phyloP scores from a whole-genome alignment of 1,140 invertebrate genomes.

The Eriocheir sinensis region DNA sequence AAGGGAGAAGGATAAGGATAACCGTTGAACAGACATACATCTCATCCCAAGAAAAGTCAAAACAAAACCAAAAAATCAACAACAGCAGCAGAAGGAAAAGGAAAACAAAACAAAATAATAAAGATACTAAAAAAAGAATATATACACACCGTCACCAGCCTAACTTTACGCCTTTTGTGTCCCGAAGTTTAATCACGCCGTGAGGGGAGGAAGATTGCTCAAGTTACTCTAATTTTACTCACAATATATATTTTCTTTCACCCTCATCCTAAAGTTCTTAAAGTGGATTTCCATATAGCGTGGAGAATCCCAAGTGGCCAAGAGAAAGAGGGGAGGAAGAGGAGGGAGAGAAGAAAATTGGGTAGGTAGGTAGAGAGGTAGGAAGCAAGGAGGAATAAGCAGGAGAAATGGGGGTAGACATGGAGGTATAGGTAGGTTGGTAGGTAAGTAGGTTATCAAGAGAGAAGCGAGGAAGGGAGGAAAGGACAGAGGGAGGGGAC shows the following conservation, averaged over 20 bases:
- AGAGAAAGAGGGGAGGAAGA: too few species aligned
- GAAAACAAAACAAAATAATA: too few species aligned
- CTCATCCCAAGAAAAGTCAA: too few species aligned
- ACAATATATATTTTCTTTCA: conserved; percentile 1
- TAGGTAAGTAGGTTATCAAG: too few species aligned
- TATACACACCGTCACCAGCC: neutral
- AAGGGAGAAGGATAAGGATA: neutral
- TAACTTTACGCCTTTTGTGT: neutral
- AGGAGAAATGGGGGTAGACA: too few species aligned
- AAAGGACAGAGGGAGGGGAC: too few species aligned
- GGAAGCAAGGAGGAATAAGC: too few species aligned
- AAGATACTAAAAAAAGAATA: neutral
- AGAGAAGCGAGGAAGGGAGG: too few species aligned
- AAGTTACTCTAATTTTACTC: neutral
- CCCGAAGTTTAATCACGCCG: neutral
- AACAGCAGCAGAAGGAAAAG: too few species aligned
- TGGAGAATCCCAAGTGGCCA: neutral
- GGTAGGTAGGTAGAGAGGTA: too few species aligned
- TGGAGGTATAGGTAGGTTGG: too few species aligned
- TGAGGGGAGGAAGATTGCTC: neutral
- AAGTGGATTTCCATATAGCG: neutral
- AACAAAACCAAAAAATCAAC: neutral
- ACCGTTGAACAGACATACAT: too few species aligned
- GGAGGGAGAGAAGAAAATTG: neutral
- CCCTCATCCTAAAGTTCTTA: neutral